Evolutionary conservation across 2,797 vertebrate species (phyloP), one percentile per base, ranked within the genome.

Genomic region (Euthynnus affinis): DNA sequence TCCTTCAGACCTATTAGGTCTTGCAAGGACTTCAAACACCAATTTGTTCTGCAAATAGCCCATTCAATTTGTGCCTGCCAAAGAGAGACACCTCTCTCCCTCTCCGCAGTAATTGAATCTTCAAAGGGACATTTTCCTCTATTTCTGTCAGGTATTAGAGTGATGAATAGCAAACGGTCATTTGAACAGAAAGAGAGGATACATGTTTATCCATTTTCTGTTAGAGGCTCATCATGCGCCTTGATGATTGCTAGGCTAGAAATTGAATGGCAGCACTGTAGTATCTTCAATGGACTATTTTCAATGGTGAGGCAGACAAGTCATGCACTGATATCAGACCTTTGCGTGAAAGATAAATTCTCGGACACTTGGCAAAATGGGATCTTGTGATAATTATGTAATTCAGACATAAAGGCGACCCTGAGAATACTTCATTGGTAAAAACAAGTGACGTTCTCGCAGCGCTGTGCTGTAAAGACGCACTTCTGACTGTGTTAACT

Each of bases 41-140:
- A 95, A 95, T 96, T 95, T 95, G 94, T 95, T 95, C 93, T 93
- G 93, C 91, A 95, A 96, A 95, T 95, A 95, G 94, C 92, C 92
- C 88, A 91, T 95, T 95, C 93, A 95, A 94, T 93, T 92, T 91
- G 83, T 80, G 89, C 42, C 89, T 85, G 91, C 88, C 91, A 90
- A 82, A 92, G 90, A 91, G 86, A 91, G 93, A 93, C 91, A 91
- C 93, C 91, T 92, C 91, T 88, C 90, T 92, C 87, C 88, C 93
- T 87, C 91, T 88, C 92, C 80, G 76, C 87, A 80, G 93, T 96
- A 96, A 96, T 96, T 96, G 94, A 96, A 95, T 96, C 94, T 95
- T 96, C 94, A 95, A 95, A 95, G 93, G 91, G 89, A 90, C 91
- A 93, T 94, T 94, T 95, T 92, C 91, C 87, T 92, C 88, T 74